Base-by-base conservation (phyloP, 2,888 invertebrate species). In the Caenorhabditis afra region DNA sequence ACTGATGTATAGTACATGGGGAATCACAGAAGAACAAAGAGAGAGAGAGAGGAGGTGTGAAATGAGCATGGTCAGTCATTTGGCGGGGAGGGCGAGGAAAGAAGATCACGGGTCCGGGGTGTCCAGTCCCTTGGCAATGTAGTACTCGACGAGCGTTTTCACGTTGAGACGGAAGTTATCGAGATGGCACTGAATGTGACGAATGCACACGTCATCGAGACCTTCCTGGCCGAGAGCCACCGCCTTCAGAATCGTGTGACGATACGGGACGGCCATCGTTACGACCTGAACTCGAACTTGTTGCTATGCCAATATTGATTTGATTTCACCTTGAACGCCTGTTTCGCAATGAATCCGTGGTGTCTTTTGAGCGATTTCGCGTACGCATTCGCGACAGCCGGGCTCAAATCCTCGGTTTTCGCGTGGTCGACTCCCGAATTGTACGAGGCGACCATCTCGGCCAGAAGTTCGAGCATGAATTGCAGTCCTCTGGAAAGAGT, bases 391-490 rank as follows among this genome's bases (percentile, higher is more conserved):
- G 83, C 77, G 23, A 89, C 77, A 11, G 85, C 82, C 1, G 49
- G 59, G 22, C 78, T 76, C 37, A 89, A 66, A 61, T 81, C 86
- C 59, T 89, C 89, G 0, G 87, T 83, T 52, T 81, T 84, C 8
- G 70, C 22, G 37, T 84, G 77, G 12, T 86, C 80, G 1, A 52
- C 68, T 18, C 65, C 77, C 11, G 70, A 35, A 10, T 75, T 68
- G 75, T 88, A 89, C 35, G 86, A 83, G 20, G 66, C 53, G 12
- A 90, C 88, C 86, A 89, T 83, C 20, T 76, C 62, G 10, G 79
- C 55, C 22, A 89, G 79, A 66, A 89, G 74, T 52, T 86, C 83
- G n/a, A 89, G 76, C 89, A 89, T 90, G 75, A 89, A 89, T 71
- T 88, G 87, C 14, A 89, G 84, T 4, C 89, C 89, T 81, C 89